These are phyloP conservation scores for Orussus abietinus DNA, from an alignment of 1,140 invertebrate species.

Conservation along the genomic window DNA sequence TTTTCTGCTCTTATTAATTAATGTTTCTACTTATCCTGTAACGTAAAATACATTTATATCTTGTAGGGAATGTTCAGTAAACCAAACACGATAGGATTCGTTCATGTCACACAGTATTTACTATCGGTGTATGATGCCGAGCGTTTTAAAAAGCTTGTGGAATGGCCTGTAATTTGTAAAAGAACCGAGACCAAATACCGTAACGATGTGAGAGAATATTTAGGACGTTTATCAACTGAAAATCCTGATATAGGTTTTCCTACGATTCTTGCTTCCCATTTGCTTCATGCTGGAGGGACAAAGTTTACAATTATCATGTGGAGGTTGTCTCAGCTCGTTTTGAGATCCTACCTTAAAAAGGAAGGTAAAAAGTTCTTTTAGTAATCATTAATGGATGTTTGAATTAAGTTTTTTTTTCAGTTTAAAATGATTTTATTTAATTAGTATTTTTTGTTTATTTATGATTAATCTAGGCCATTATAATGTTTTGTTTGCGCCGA, in stretches of 20 bases:
- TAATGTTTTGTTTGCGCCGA: slow-evolving; percentile 20
- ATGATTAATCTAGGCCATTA: slow-evolving; percentile 9
- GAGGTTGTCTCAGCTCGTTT: slow-evolving; percentile 34
- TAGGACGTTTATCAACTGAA: slow-evolving; percentile 29
- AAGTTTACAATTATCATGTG: slow-evolving; percentile 39
- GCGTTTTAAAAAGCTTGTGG: slow-evolving; percentile 45
- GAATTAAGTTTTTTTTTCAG: slow-evolving; percentile 11
- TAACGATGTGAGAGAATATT: slow-evolving; percentile 34
- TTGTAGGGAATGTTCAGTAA: slow-evolving; percentile 54
- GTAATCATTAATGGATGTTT: slow-evolving; percentile 5
- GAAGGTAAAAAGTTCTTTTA: slow-evolving; percentile 20
- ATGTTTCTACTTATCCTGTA: slow-evolving; percentile 2
- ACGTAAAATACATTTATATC: slow-evolving; percentile 9
- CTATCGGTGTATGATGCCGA: slow-evolving; percentile 46
- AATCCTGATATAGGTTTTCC: slow-evolving; percentile 36
- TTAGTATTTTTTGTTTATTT: slow-evolving; percentile 9
- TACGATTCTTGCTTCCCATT: slow-evolving; percentile 30
- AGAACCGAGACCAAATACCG: slow-evolving; percentile 50
- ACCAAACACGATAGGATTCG: slow-evolving; percentile 51
- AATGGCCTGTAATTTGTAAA: slow-evolving; percentile 54
- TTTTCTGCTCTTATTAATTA: slow-evolving; percentile 5
- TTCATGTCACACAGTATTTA: slow-evolving; percentile 51
- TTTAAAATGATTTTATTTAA: slow-evolving; percentile 10
- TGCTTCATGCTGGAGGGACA: slow-evolving; percentile 33
- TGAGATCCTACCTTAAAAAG: slow-evolving; percentile 25